Evolutionary conservation across 2,113 vertebrate species (phyloP), one percentile per base, ranked within the genome.

Genomic region (Mugil cephalus): DNA sequence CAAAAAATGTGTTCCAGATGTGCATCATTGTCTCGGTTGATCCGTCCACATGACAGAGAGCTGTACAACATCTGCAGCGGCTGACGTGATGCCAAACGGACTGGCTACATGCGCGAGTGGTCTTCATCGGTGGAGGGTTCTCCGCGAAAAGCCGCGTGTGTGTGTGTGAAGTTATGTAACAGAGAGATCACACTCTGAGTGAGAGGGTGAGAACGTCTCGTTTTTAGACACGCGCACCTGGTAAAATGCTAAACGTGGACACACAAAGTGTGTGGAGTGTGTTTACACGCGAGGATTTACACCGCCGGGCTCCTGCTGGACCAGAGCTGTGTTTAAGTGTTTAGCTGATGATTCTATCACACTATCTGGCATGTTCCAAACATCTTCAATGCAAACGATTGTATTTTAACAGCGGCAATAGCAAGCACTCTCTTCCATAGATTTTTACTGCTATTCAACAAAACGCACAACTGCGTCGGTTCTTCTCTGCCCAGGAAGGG

Each of bases 1-100:
- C 42, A 39, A 66, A n/a, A 79, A 63, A 84, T 59, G 69, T 58
- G 18, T 30, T 79, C 84, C 87, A 89, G 81, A 80, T 86, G 83
- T 87, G 65, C 24, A 4, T 48, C 47, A 12, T 61, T 52, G 74
- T 78, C 60, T 63, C 34, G 10, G 38, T 59, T 36, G 71, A 61
- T 24, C 46, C n/a, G 36, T 35, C 5, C 48, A 46, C 61, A 76
- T 7, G 61, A 77, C 1, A 36, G 50, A 54, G 50, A 19, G 47
- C 63, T 76, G 46, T n/a, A 45, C 46, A 82, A 82, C 69, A 77
- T 69, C 15, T 77, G 74, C 15, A n/a, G 54, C n/a, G 67, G 42
- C 19, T 11, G n/a, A 48, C 19, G 45, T 21, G 62, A 69, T 51
- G 19, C 19, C 35, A 47, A 47, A 56, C 4, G 10, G 46, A 54